Base-by-base conservation (phyloP, 2,888 invertebrate genomes). In the Odontocolon sp. region DNA sequence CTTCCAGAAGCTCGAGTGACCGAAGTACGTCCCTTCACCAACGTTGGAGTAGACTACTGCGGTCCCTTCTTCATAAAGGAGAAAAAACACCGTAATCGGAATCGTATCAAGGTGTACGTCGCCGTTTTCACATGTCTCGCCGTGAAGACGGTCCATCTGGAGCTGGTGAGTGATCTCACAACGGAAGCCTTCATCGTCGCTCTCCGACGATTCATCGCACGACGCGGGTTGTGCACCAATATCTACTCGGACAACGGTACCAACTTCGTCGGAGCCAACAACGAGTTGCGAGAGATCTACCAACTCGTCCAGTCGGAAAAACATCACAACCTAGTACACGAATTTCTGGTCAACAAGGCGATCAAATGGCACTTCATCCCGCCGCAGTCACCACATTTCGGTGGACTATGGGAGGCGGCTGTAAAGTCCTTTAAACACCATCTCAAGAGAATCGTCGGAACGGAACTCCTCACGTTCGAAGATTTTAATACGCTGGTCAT, bases 321-420 rank as follows among this genome's bases (percentile, higher is more conserved):
- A 11, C n/a, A 23, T 52, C 31, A 54, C 1, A 31, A 14, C 18
- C 40, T 28, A 64, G 57, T 23, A 1, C 61, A n/a, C n/a, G n/a
- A n/a, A n/a, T n/a, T n/a, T n/a, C n/a, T n/a, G n/a, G n/a, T n/a
- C n/a, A n/a, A n/a, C n/a, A n/a, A n/a, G n/a, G n/a, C n/a, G n/a
- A n/a, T 78, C 18, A 61, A 21, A 3, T 71, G 68, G 75, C 47
- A 52, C 31, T 78, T 78, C 28, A 75, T 75, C 6, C 70, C 70
- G 11, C 67, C 70, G 3, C 11, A 67, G 16, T 23, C 74, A 21
- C 70, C 74, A 2, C 71, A 75, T 47, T 74, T 78, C n/a, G n/a
- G n/a, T n/a, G n/a, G n/a, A n/a, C n/a, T n/a, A n/a, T n/a, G n/a
- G n/a, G n/a, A n/a, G n/a, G 33, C 54, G 67, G 4, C 50, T 2